A percentile compares a stretch with the other conserved stretches of the same genome.
Evolutionary conservation across 2,888 invertebrate genomes (phyloP).

Genomic region (Lordiphosa fenestrarum): DNA sequence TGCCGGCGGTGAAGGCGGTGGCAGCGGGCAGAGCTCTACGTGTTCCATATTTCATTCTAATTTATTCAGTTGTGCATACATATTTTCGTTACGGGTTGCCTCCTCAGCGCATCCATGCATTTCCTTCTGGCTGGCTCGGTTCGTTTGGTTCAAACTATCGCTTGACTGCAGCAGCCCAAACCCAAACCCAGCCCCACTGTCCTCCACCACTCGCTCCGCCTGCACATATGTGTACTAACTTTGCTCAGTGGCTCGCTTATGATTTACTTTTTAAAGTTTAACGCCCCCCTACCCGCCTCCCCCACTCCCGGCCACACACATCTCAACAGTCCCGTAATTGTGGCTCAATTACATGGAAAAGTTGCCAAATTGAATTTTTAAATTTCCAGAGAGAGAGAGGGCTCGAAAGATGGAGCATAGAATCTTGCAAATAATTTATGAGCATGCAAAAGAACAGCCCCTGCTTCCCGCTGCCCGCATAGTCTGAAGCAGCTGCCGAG

Average conservation of each 20-base stretch:
- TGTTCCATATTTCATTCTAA: slow-evolving; percentile 74
- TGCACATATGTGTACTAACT: slow-evolving; percentile 9
- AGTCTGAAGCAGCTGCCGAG: slow-evolving; percentile 3
- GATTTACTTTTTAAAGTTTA: slow-evolving; percentile 67
- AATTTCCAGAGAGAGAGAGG: slow-evolving; percentile 36
- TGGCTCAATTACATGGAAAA: slow-evolving; percentile 73
- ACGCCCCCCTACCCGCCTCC: background rate
- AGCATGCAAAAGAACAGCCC: slow-evolving; percentile 36
- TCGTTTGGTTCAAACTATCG: slow-evolving; percentile 71
- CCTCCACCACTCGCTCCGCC: slow-evolving; percentile 8
- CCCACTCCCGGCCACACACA: slow-evolving; percentile 11
- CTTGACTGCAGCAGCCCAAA: slow-evolving; percentile 42
- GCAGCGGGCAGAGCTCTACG: slow-evolving; percentile 42
- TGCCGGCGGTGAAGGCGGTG: slow-evolving; percentile 1
- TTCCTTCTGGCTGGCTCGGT: slow-evolving; percentile 72
- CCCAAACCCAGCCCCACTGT: slow-evolving; percentile 1
- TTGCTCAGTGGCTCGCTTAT: slow-evolving; percentile 59
- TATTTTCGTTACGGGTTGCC: slow-evolving; percentile 72
- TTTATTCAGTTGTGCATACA: slow-evolving; percentile 74
- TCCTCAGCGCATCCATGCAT: slow-evolving; percentile 72
- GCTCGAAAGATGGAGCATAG: slow-evolving; percentile 11
- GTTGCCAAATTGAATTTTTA: slow-evolving; percentile 74
- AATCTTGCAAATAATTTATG: slow-evolving; percentile 60
- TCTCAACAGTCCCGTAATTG: slow-evolving; percentile 58
- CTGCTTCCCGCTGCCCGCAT: background rate